Evolutionary conservation across 2,113 vertebrate species (phyloP), one percentile per base, ranked within the genome.

Genomic region (Plecotus auritus): DNA sequence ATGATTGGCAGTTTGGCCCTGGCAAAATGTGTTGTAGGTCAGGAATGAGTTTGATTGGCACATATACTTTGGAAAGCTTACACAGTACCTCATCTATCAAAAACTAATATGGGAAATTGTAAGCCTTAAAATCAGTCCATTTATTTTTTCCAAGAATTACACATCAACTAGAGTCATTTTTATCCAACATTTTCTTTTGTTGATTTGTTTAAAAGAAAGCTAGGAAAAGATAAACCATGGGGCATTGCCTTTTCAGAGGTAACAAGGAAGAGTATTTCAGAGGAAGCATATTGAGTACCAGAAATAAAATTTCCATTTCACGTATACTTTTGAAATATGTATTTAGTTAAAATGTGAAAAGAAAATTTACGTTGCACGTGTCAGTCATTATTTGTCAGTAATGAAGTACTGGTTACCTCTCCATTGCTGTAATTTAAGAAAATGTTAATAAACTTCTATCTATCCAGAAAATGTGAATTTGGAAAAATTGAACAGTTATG

Each of bases 61-160:
- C 3, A 6, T 30, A 23, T 28, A 23, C 32, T 82, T 47, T 67
- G 16, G 73, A 80, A 80, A 70, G 3, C 61, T 67, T 49, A 67
- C 9, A 56, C 2, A 22, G 22, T 8, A 47, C n/a, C 37, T 77
- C 54, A 76, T 94, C 37, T 40, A 78, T 80, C 78, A 83, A 49
- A 93, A 94, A 47, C n/a, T 81, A 76, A 87, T 61, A 67, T 17
- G 59, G 28, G n/a, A 18, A 56, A 83, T 47, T 85, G 30, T 35
- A 66, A 81, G 22, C 20, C 11, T 82, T 67, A 93, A 87, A 94
- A 91, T 90, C 8, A 85, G 28, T 11, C 23, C 16, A 26, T 72
- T 96, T 72, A 28, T 83, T 74, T 95, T 90, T 73, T 51, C 40
- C 18, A 40, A 78, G 28, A 90, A 92, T 82, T 61, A 49, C 49